A percentile compares a stretch with the other conserved stretches of the same genome.
Conservation (phyloP, 1,140 invertebrate genomes). For the Pteromalus puparum region DNA sequence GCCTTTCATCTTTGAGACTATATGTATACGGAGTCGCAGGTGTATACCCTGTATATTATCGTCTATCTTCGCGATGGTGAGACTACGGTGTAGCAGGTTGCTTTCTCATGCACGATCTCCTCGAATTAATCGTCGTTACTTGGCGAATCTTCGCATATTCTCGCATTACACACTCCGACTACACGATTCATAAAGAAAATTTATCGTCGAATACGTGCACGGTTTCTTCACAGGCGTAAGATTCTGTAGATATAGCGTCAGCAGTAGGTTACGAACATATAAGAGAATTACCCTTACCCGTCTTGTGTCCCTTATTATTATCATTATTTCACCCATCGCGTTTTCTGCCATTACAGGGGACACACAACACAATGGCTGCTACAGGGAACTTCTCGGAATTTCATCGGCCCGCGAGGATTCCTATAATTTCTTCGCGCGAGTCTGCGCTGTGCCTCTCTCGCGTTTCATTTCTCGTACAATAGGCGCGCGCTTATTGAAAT, state of each 20-base stretch:
- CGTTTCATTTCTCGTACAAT: not conserved
- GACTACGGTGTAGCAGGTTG: no score
- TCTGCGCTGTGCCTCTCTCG: no score
- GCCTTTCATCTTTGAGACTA: no score
- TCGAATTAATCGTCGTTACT: not conserved
- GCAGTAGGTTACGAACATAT: not conserved
- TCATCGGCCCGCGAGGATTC: not conserved
- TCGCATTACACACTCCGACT: not conserved
- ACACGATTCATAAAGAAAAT: not conserved
- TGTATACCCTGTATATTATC: not conserved
- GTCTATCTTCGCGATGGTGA: not conserved
- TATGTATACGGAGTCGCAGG: no score
- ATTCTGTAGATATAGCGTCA: not conserved
- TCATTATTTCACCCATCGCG: no score
- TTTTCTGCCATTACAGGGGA: not conserved
- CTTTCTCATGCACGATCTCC: not conserved
- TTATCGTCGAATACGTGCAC: not conserved
- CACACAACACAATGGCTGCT: not conserved
- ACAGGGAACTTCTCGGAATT: not conserved
- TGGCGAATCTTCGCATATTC: not conserved
- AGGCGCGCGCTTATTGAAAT: not conserved
- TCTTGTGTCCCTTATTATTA: not conserved
- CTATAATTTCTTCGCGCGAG: no score
- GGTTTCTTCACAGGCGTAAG: not conserved
- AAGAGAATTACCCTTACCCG: no score